Evolutionary conservation across 2,797 vertebrate species (phyloP), one percentile per base, ranked within the genome.

Genomic region (Danio tinwini): DNA sequence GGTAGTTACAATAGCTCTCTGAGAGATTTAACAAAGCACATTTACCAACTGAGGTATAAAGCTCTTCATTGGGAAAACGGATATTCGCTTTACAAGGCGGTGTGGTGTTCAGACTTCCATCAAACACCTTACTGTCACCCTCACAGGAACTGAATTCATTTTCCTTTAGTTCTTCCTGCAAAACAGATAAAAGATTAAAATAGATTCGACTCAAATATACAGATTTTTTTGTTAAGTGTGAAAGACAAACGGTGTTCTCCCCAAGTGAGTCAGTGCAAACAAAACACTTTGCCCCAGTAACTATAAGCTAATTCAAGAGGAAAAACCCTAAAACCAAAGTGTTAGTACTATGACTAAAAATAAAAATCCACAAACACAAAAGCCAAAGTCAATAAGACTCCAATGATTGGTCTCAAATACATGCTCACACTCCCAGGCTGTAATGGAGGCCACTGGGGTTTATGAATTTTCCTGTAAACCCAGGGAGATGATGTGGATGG

Each of bases 391-490:
- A 53, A 17, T 74, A 62, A 59, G 39, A 76, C 49, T 5, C 21
- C 1, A 72, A 17, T 21, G 21, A 64, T 13, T 44, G 7, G 7
- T 64, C 5, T 70, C 42, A 53, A 61, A 61, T 11, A 68, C 45
- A 81, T 39, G 83, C 85, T 88, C 85, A 88, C 92, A 82, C 92
- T 90, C 83, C 65, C 73, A n/a, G 63, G 56, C 58, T 87, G 86
- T 11, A 81, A 58, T 2, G 91, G 89, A 85, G 90, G 91, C 91
- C 91, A 92, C 7, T 78, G 83, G 53, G 84, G 49, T 71, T 58
- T 87, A 79, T 74, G 77, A 83, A 71, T 85, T 69, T 84, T 63
- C 84, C 86, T 87, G 61, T 64, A 73, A 62, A 72, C 69, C 13
- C 81, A 78, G 58, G 89, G 82, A n/a, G 83, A 78, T 64, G 58